A percentile compares a stretch with the other conserved stretches of the same genome.
phyloP scores from a whole-genome alignment of 1,140 invertebrate species.

The Drosophila kanapiae region DNA sequence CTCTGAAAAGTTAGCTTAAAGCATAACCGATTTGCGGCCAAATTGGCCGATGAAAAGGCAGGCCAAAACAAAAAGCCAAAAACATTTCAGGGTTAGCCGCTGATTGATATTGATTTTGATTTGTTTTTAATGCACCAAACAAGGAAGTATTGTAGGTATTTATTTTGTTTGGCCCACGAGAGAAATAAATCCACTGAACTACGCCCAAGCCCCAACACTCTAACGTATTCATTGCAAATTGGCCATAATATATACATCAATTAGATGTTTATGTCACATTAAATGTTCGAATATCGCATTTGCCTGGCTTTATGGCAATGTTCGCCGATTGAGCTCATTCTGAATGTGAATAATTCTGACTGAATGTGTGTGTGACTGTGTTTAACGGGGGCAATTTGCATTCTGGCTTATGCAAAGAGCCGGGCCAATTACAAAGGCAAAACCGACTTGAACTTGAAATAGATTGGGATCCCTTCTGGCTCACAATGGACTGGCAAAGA shows the following conservation, averaged over 20 bases:
- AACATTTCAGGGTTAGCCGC: conserved; percentile 37
- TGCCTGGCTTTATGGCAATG: conserved; percentile 44
- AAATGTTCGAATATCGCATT: conserved; percentile 32
- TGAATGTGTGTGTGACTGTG: conserved; percentile 15
- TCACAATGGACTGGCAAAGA: conserved; percentile 18
- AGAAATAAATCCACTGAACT: not conserved
- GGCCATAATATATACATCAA: conserved; percentile 28
- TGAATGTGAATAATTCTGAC: conserved; percentile 32
- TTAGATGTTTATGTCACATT: conserved; percentile 55
- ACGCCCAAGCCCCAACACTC: conserved; percentile 7
- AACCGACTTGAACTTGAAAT: conserved; percentile 53
- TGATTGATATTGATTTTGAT: conserved; percentile 46
- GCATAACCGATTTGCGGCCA: conserved; percentile 41
- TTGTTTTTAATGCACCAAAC: conserved; percentile 55
- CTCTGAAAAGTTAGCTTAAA: conserved; percentile 17
- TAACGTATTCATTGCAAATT: conserved; percentile 24
- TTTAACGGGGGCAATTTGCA: conserved; percentile 44
- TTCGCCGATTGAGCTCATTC: conserved; percentile 26
- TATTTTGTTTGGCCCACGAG: not conserved
- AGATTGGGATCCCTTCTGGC: conserved; percentile 13
- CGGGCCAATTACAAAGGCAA: conserved; percentile 48
- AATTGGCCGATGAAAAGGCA: conserved; percentile 42
- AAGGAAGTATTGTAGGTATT: conserved; percentile 21
- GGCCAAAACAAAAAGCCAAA: conserved; percentile 38
- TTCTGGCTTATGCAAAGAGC: conserved; percentile 67